Evolutionary conservation across 2,797 vertebrate species (phyloP), one percentile per base, ranked within the genome.

Genomic region (Malurus leucopterus): DNA sequence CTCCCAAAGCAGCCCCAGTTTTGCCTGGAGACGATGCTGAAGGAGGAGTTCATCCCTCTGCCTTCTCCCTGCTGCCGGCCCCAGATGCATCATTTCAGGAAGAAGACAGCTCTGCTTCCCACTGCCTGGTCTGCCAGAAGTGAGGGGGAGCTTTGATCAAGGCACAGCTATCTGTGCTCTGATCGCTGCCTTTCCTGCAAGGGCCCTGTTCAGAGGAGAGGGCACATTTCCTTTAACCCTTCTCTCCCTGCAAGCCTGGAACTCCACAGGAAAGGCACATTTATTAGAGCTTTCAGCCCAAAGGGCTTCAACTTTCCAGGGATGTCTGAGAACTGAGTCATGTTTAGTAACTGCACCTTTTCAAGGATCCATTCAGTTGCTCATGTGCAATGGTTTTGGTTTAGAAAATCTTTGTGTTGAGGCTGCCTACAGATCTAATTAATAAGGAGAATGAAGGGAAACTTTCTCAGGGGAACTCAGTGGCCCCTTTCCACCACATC

Each of bases 141-240:
- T 30, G 7, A 77, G 58, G 23, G 57, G 32, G 40, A 91, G 59
- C 88, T 93, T 92, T 91, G 82, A 87, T 89, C 79, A 75, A 69
- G 79, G 70, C 84, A 57, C 34, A 53, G 57, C 63, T 92, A 86
- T 88, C 90, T 80, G 30, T 58, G 71, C 69, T 86, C 84, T 44
- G 27, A 88, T 90, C 11, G 0, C 19, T 57, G 75, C 69, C 55
- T 82, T 85, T 86, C 71, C 75, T 67, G 51, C 64, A 50, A 86
- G 34, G 50, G 63, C 34, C 34, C 69, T 18, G 43, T 64, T 90
- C 69, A 54, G 86, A 65, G 54, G 19, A 87, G 72, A 54, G 73
- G 59, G 32, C 67, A 46, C 14, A 8, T 89, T 87, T 83, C 69
- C 75, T 84, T 79, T 94, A 83, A 90, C 91, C 62, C 59, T 72